Conservation (phyloP, 2,797 vertebrate species). For the Coregonus suidteri region DNA sequence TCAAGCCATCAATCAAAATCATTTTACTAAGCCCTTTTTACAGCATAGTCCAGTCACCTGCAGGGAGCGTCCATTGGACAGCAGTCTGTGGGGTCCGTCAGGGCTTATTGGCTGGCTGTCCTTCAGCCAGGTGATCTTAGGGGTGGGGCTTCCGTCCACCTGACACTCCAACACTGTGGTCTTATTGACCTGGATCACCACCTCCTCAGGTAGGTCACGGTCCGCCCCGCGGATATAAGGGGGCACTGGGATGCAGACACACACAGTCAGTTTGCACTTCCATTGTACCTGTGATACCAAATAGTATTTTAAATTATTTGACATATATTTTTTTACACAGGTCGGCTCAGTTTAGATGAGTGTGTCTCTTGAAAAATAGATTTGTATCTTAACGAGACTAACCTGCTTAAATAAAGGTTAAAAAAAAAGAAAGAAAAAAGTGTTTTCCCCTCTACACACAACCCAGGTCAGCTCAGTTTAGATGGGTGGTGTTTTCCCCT, state of each 20-base stretch:
- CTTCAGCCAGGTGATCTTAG: conserved; percentile 88
- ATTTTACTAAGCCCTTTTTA: neutral
- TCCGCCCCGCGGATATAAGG: conserved; percentile 81
- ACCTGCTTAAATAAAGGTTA: too few relatives aligned
- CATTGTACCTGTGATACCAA: too few relatives aligned
- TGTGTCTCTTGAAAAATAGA: too few relatives aligned
- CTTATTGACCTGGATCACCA: conserved; percentile 82
- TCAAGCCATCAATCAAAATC: too few relatives aligned
- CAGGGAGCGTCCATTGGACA: conserved; percentile 83
- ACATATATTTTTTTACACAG: too few relatives aligned
- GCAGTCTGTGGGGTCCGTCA: conserved; percentile 67
- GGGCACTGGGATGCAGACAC: conserved; percentile 78
- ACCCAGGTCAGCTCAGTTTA: too few relatives aligned
- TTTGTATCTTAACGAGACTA: too few relatives aligned
- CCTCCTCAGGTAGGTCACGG: conserved; percentile 81
- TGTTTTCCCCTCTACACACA: too few relatives aligned
- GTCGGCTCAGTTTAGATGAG: too few relatives aligned
- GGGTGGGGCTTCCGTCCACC: conserved; percentile 83
- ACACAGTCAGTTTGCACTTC: neutral
- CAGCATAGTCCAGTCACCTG: conserved; percentile 73
- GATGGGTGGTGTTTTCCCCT: too few relatives aligned
- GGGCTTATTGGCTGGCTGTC: conserved; percentile 78
- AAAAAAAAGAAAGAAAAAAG: too few relatives aligned
- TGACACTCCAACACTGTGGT: conserved; percentile 82
- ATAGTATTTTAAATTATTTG: too few relatives aligned